Base-by-base conservation (phyloP, 2,888 invertebrate species). In the Epinotia brunnichana region DNA sequence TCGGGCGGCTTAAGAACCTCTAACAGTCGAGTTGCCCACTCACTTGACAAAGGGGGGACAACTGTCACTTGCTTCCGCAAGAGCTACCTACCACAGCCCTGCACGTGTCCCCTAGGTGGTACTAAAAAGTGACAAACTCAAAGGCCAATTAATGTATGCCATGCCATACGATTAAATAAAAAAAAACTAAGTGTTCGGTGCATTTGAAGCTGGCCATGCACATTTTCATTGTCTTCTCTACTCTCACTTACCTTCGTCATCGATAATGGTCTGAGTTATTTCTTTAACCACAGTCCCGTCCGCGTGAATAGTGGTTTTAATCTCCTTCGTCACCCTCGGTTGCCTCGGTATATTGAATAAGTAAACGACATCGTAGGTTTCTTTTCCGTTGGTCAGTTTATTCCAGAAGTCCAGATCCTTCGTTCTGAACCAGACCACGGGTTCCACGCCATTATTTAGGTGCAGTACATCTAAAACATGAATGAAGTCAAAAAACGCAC, bases 271-370 rank as follows among this genome's bases (percentile, higher is more conserved):
- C 24, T 73, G 44, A 10, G 69, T 73, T 5, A 62, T 19, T 29
- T 86, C 86, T 76, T 85, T 83, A 57, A 86, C 70, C 35, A 82
- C 77, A 10, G 89, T 89, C 1, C 90, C 90, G 61, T 90, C 89
- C 1, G 86, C 78, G 62, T 81, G 81, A 35, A 85, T 77, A 4
- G 81, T 86, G 0, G 80, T 85, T 60, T 76, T 82, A 4, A 77
- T 83, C 2, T 85, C 80, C 71, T 77, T 85, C 44, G 85, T 83
- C 2, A 86, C 72, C 17, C 78, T 77, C 15, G 84, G 81, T 56
- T 75, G 74, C n/a, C 77, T 73, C 9, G 80, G 74, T 9, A 87
- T 74, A 71, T 85, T 76, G 60, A 84, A 81, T 48, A 87, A 75
- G 51, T 84, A 84, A 13, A 87, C 66, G 0, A 82, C 29, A 74